Conservation (phyloP, 2,113 vertebrate genomes). For the Conger conger region DNA sequence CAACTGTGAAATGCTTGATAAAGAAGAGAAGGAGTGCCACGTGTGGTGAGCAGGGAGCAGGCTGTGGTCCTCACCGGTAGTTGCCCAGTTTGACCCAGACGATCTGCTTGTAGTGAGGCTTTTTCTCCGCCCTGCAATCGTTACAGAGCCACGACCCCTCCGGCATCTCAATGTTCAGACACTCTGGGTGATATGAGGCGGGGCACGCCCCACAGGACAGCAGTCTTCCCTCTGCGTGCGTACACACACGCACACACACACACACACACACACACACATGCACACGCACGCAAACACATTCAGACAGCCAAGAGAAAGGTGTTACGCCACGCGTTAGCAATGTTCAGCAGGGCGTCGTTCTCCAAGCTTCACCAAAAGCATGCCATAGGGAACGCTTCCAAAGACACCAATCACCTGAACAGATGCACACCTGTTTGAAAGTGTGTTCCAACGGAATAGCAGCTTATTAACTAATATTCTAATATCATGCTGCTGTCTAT, state of each 20-base stretch:
- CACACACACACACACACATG: not conserved
- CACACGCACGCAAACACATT: not conserved
- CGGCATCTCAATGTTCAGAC: constrained; percentile 93
- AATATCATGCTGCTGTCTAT: too few species aligned
- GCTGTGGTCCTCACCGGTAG: constrained; percentile 83
- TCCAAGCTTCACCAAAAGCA: constrained; percentile 10
- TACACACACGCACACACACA: not conserved
- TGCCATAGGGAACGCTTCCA: not conserved
- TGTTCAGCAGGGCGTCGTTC: not conserved
- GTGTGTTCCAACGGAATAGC: too few species aligned
- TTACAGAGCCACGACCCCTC: constrained; percentile 93
- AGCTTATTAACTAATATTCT: too few species aligned
- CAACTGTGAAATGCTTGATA: too few species aligned
- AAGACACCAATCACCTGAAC: too few species aligned
- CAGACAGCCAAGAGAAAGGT: not conserved
- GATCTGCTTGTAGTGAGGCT: constrained; percentile 97
- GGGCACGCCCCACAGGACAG: constrained; percentile 97
- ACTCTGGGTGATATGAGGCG: constrained; percentile 96
- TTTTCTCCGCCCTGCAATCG: constrained; percentile 93
- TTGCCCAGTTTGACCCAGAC: constrained; percentile 99
- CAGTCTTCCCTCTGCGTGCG: constrained; percentile 82
- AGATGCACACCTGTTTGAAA: too few species aligned
- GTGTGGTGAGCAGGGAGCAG: not conserved
- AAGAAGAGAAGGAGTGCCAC: not conserved
- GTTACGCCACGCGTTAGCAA: not conserved